Evolutionary conservation across 2,888 invertebrate species (phyloP).

Genomic region (Drosophila greeni): DNA sequence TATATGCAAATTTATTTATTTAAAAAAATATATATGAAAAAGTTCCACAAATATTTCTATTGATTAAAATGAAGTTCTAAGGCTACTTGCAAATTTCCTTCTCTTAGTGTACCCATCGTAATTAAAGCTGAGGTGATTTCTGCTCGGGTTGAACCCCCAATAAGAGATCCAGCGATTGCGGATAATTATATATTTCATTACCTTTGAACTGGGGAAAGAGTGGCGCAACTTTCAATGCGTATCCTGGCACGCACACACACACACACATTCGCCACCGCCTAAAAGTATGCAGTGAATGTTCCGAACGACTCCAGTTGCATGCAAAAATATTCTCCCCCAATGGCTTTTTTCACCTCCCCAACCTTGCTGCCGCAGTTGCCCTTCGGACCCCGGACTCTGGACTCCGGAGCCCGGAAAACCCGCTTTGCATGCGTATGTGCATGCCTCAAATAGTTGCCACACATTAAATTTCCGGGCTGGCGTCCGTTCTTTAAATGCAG

Average conservation of each 20-base stretch:
- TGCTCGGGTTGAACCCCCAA: not conserved
- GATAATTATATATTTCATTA: constrained; percentile 33
- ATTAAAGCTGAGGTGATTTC: constrained; percentile 16
- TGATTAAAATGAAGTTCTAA: not conserved
- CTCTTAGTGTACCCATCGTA: not conserved
- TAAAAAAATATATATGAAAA: too few relatives aligned
- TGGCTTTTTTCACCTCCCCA: constrained; percentile 4
- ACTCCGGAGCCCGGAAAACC: not conserved
- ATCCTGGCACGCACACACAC: constrained; percentile 3
- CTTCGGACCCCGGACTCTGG: constrained; percentile 8
- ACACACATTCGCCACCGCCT: constrained; percentile 21
- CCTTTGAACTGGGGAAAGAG: constrained; percentile 23
- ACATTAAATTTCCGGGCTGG: constrained; percentile 59
- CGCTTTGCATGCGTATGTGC: constrained; percentile 34
- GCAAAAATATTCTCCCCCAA: constrained; percentile 29
- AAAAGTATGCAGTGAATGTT: constrained; percentile 28
- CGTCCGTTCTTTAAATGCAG: constrained; percentile 61
- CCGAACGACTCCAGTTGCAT: constrained; percentile 26
- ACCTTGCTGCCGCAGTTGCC: constrained; percentile 1
- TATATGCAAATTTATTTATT: too few relatives aligned
- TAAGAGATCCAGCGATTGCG: constrained; percentile 7
- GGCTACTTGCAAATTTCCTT: not conserved
- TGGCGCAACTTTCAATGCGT: not conserved
- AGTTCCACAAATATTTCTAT: too few relatives aligned
- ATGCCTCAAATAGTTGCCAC: constrained; percentile 56